Evolutionary conservation across 2,888 invertebrate species (phyloP).

Genomic region (Harpalus rubripes): DNA sequence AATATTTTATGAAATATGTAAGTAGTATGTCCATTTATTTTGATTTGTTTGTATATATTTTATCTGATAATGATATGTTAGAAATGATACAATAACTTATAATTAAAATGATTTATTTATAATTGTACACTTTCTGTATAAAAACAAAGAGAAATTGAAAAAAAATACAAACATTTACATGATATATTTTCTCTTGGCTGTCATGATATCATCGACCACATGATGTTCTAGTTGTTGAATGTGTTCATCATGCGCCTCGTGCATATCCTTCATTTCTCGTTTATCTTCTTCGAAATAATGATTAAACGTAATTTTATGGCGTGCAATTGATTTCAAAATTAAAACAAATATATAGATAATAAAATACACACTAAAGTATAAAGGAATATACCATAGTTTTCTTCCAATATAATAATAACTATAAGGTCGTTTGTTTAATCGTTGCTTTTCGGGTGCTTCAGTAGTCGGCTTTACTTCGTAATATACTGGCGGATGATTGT

Average conservation of each 20-base stretch:
- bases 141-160: constrained; percentile 5
- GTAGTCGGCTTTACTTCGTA: constrained; percentile 76
- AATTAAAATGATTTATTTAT: not conserved
- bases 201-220: constrained; percentile 70
- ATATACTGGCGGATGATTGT: constrained; percentile 75
- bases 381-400: constrained; percentile 86
- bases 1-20: not conserved
- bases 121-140: not conserved
- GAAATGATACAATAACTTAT: not conserved
- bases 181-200: constrained; percentile 70
- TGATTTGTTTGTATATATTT: not conserved
- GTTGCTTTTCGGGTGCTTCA: constrained; percentile 79
- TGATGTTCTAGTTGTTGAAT: constrained; percentile 71
- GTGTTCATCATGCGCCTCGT: constrained; percentile 70
- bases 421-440: constrained; percentile 81
- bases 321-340: constrained; percentile 85
- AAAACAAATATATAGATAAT: constrained; percentile 85
- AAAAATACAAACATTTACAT: constrained; percentile 54
- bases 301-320: constrained; percentile 85
- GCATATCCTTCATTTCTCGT: constrained; percentile 67
- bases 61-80: too few species aligned
- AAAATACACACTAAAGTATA: constrained; percentile 87
- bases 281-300: constrained; percentile 76
- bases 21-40: not conserved
- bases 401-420: constrained; percentile 88